Conservation (phyloP, 1,140 invertebrate genomes). For the Tribolium madens region DNA sequence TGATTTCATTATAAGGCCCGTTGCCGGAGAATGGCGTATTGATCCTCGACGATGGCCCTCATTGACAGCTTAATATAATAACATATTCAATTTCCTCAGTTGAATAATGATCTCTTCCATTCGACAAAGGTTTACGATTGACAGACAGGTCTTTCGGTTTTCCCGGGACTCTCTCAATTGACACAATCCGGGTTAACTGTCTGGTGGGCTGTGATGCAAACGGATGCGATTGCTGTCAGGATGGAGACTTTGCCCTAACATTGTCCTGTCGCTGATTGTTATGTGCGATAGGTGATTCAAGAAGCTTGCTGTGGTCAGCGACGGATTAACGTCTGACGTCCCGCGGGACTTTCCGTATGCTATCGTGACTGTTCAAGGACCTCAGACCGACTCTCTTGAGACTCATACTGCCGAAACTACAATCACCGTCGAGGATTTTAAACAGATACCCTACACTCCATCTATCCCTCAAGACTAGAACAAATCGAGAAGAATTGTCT, state of each 20-base stretch:
- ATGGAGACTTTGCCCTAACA: constrained; percentile 32
- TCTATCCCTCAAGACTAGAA: background rate
- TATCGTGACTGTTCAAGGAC: constrained; percentile 47
- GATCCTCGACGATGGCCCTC: constrained; percentile 37
- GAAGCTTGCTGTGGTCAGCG: constrained; percentile 53
- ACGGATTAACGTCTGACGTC: constrained; percentile 51
- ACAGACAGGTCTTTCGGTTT: constrained; percentile 43
- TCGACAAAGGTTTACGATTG: constrained; percentile 32
- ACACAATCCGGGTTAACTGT: constrained; percentile 48
- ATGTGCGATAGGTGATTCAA: constrained; percentile 52
- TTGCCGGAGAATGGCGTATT: constrained; percentile 46
- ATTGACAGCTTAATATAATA: constrained; percentile 45
- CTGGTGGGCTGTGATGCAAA: constrained; percentile 46
- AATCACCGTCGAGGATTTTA: constrained; percentile 51
- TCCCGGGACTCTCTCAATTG: constrained; percentile 44
- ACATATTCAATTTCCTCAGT: constrained; percentile 47
- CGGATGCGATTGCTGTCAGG: constrained; percentile 42
- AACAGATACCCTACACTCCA: constrained; percentile 31
- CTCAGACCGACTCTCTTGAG: constrained; percentile 36
- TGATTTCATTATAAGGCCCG: constrained; percentile 45
- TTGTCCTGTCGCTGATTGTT: constrained; percentile 50
- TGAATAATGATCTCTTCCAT: constrained; percentile 49
- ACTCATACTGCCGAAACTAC: constrained; percentile 45
- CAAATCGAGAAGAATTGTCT: constrained; percentile 33
- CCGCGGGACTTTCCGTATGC: constrained; percentile 40